Evolutionary conservation across 2,888 invertebrate species (phyloP).

Genomic region (Anarsia innoxiella): DNA sequence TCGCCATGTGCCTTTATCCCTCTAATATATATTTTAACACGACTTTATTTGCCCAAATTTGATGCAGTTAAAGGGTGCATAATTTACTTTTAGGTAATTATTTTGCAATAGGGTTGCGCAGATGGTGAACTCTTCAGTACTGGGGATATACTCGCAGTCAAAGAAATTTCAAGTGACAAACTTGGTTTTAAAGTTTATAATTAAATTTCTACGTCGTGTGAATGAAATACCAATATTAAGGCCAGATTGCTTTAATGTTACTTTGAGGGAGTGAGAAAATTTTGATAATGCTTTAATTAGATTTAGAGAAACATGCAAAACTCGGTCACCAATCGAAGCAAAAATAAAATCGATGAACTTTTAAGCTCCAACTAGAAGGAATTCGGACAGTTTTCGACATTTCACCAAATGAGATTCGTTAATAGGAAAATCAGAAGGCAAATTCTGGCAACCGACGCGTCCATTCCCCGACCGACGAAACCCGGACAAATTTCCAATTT

Average conservation of each 20-base stretch:
- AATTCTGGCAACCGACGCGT: conserved; percentile 33
- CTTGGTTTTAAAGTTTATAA: conserved; percentile 47
- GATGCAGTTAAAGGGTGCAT: conserved; percentile 72
- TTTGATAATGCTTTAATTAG: neutral
- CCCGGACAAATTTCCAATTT: conserved; percentile 54
- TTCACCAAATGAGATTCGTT: conserved; percentile 50
- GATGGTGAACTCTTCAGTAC: conserved; percentile 55
- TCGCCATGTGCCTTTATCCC: conserved; percentile 59
- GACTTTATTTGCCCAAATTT: conserved; percentile 64
- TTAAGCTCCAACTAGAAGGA: conserved; percentile 1
- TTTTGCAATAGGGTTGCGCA: conserved; percentile 67
- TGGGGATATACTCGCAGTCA: conserved; percentile 27
- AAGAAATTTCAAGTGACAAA: conserved; percentile 52
- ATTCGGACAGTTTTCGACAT: conserved; percentile 15
- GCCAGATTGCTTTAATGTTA: neutral
- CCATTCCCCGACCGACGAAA: conserved; percentile 23
- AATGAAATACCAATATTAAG: conserved; percentile 31
- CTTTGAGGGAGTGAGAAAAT: too few relatives aligned
- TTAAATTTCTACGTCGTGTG: conserved; percentile 42
- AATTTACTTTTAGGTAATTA: conserved; percentile 69
- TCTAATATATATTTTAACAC: conserved; percentile 55
- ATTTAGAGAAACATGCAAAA: too few relatives aligned
- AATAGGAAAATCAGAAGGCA: conserved; percentile 52
- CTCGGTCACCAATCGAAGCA: too few relatives aligned
- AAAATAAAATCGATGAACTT: neutral